Evolutionary conservation across 1,140 invertebrate genomes (phyloP), one percentile per base, ranked within the genome.

Genomic region (Lethrus apterus): DNA sequence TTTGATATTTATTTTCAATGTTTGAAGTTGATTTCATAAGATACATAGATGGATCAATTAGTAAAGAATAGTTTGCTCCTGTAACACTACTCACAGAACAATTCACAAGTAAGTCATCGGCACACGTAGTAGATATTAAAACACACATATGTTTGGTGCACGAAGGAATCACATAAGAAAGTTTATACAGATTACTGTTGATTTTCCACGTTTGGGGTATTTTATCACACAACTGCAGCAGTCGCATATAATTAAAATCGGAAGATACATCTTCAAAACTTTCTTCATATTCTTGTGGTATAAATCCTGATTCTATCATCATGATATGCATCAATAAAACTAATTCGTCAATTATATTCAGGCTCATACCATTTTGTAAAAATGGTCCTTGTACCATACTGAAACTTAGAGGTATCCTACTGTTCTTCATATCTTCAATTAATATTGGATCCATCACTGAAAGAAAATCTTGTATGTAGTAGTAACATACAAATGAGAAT

Each of bases 271-370:
- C 29, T 15, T 47, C 31, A 13, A 24, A 23, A 2, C 40, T 41
- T n/a, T 42, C 43, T 10, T 31, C 19, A 35, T 35, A 55, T 14
- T 54, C 42, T 20, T 15, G 19, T 26, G 62, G 56, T 17, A 62
- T 48, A 48, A 62, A 64, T 8, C 65, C 64, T 46, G 17, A 42
- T 52, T 66, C 64, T 11, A 64, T 15, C 60, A 64, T 65, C 13
- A 66, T 34, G 30, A 65, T 50, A 34, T 60, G 61, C 20, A 64
- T 43, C 10, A 65, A 50, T 7, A 56, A 50, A 1, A 57, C 55
- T n/a, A 64, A 35, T 20, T 63, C 46, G 29, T 66, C 61, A 30
- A 43, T 48, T 53, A 32, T 51, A 29, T 53, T 49, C 9, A 52
- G 26, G 2, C 34, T 8, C 3, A 46, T 14, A 15, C 30, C 20